phyloP scores from a whole-genome alignment of 2,797 vertebrate species.

The Coregonus sp. region DNA sequence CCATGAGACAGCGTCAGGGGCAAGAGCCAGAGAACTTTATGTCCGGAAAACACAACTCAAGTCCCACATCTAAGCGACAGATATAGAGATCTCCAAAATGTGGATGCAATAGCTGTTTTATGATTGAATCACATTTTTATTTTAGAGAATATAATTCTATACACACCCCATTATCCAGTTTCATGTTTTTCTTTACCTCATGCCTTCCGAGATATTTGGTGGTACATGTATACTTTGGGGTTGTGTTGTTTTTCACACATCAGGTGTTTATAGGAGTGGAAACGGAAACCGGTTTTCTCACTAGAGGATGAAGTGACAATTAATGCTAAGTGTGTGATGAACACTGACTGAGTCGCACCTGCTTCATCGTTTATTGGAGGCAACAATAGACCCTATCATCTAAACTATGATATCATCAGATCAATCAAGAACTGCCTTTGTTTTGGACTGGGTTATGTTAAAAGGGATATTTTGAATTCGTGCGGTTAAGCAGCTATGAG shows the following conservation, averaged over 20 bases:
- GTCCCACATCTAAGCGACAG: not conserved
- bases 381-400: no score
- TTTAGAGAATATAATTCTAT: not conserved
- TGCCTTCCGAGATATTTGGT: no score
- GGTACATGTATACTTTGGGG: not conserved
- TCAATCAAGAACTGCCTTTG: not conserved
- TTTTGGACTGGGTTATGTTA: not conserved
- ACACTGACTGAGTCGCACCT: not conserved
- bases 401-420: not conserved
- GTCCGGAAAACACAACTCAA: not conserved
- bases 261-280: slow-evolving; percentile 12
- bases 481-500: not conserved
- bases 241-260: slow-evolving; percentile 8
- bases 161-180: not conserved
- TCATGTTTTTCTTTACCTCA: no score
- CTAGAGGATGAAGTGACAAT: not conserved
- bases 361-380: not conserved
- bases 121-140: not conserved
- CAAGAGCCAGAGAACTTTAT: no score
- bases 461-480: no score
- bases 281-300: slow-evolving; percentile 9
- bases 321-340: slow-evolving; percentile 2
- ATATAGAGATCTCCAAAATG: not conserved
- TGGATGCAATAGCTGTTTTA: not conserved
- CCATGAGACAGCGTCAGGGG: no score